Percentiles rank a stretch among this genome's conserved stretches.
These are phyloP conservation scores for Porites rus DNA, from an alignment of 92 coral and sea anemone species.

Conservation along the genomic window DNA sequence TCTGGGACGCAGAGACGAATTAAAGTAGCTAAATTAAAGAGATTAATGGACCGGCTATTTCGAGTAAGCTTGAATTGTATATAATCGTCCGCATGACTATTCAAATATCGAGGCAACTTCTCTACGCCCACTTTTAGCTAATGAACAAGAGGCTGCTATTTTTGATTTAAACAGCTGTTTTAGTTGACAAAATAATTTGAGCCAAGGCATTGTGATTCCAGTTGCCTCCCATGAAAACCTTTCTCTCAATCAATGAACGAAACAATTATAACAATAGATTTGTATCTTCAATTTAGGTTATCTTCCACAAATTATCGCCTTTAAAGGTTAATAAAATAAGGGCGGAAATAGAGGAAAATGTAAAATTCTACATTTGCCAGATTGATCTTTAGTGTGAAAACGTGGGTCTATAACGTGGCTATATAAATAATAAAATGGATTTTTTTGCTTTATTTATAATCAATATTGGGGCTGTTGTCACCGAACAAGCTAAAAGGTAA, in stretches of 20 bases:
- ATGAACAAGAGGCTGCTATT: neutral
- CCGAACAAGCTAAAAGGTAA: neutral
- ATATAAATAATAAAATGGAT: neutral
- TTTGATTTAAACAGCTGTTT: constrained; percentile 28
- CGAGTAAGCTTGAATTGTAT: neutral
- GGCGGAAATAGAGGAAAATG: constrained; percentile 22
- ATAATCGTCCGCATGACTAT: neutral
- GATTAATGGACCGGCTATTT: neutral
- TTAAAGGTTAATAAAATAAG: neutral
- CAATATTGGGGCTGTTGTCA: neutral
- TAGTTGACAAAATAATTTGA: constrained; percentile 24
- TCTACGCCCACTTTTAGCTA: neutral
- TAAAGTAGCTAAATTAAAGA: neutral
- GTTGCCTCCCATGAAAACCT: neutral
- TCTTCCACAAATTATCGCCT: neutral
- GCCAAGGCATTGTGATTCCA: neutral
- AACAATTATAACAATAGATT: neutral
- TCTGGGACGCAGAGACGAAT: neutral
- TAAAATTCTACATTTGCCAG: neutral
- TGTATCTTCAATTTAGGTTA: neutral
- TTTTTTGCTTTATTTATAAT: neutral
- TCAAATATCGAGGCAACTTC: neutral
- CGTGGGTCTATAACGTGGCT: constrained; percentile 14
- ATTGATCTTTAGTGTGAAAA: neutral
- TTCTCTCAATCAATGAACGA: neutral